Conservation (phyloP, 1,140 invertebrate genomes). For the Drosophila subobscura region DNA sequence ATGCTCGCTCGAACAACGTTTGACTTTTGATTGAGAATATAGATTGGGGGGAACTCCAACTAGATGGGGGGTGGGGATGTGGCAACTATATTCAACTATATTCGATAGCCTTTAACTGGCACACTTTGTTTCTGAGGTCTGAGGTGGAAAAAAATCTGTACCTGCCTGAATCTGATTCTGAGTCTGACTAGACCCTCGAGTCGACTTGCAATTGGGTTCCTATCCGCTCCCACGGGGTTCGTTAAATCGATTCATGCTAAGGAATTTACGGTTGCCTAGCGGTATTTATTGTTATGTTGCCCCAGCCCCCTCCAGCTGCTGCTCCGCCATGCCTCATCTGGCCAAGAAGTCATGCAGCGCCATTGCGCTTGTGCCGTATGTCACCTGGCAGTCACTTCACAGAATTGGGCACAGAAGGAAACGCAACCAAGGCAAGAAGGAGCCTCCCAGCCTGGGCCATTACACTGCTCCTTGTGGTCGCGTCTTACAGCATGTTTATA, state of each 20-base stretch:
- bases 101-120: slow-evolving; percentile 39
- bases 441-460: slow-evolving; percentile 24
- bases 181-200: slow-evolving; percentile 40
- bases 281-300: slow-evolving; percentile 79
- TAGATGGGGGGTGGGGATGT: no score
- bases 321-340: neutral
- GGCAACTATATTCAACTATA: slow-evolving; percentile 20
- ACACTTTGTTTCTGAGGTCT: slow-evolving; percentile 53
- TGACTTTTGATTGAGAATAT: no score
- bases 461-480: slow-evolving; percentile 37
- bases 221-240: slow-evolving; percentile 44
- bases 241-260: slow-evolving; percentile 80
- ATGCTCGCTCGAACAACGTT: no score
- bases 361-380: slow-evolving; percentile 50
- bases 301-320: slow-evolving; percentile 8
- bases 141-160: slow-evolving; percentile 35
- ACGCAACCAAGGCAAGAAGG: slow-evolving; percentile 25
- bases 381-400: slow-evolving; percentile 57
- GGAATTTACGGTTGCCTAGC: slow-evolving; percentile 80
- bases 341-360: no score
- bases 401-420: slow-evolving; percentile 60
- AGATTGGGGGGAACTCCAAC: no score
- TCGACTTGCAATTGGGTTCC: slow-evolving; percentile 16
- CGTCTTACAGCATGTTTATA: slow-evolving; percentile 63
- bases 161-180: slow-evolving; percentile 57